Base-by-base conservation (phyloP, 2,113 vertebrate species). In the Ploceus nigricollis region DNA sequence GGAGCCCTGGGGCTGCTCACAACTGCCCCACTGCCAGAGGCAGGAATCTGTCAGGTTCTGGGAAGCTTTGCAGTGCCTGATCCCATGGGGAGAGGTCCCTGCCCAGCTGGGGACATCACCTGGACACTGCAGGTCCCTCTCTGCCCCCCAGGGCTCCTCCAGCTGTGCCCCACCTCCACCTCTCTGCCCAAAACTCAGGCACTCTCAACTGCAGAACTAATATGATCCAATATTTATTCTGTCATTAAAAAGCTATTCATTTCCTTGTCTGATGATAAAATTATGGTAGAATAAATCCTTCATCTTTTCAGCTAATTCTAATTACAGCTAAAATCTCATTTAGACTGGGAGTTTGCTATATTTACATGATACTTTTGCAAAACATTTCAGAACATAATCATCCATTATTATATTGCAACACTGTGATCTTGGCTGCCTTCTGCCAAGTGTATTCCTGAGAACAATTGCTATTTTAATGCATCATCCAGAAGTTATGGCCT, bases 231-330 rank as follows among this genome's bases (percentile, higher is more conserved):
- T 97, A 94, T 95, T 93, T 95, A 90, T 90, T 95, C 68, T 66
- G 56, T 40, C 60, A 30, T 89, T 90, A 79, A 92, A 94, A 84
- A 75, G 12, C 65, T 54, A 90, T 94, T 95, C 50, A 95, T 97
- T 92, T 79, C 84, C 88, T 82, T 93, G 88, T 87, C 54, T 89
- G 82, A 87, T 33, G 82, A 94, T 96, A 92, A 87, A 91, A 86
- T 78, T 93, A 68, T 84, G 87, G 65, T 60, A 56, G 73, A 70
- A 96, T 92, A 96, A 96, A 96, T 83, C 25, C 19, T 82, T 96
- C 87, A 87, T 96, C 81, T 96, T 96, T 96, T 95, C 93, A 92
- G 48, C 71, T 97, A 96, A 97, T 97, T 98, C 71, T 96, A 94
- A 95, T 94, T 94, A 76, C 75, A 42, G 30, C 82, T 78, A 82